Base-by-base conservation (phyloP, 2,888 invertebrate genomes). In the Oscheius sp. region DNA sequence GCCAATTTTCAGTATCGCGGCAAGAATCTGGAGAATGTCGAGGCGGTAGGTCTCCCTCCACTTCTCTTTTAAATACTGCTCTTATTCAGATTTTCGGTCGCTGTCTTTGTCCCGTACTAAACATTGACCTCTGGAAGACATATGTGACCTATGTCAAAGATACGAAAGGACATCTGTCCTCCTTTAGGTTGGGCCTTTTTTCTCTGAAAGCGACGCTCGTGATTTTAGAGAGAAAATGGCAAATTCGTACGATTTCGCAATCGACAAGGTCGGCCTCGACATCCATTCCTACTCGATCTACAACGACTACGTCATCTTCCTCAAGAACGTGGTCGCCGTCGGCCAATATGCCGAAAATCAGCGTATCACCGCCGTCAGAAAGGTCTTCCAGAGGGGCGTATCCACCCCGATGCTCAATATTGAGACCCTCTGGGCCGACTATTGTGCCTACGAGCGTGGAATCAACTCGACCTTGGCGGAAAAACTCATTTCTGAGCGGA, bases 321-420 rank as follows among this genome's bases (percentile, higher is more conserved):
- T 99, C 75, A 98, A 88, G 74, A n/a, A 48, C 48, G 42, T 11
- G 10, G 59, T 81, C 87, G 99, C 98, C 0, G 94, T 96, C 0
- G 99, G 99, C 0, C 96, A 96, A 0, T 99, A 99, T 90, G 99
- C 99, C 0, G 99, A 99, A 91, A 99, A 99, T 90, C 99, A 99
- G 91, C 95, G 96, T 90, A 99, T 99, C 77, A 96, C 96, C 21
- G 99, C 98, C 1, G 96, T 99, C 2, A 92, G 99, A 60, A 96
- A 97, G 92, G 94, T 96, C 0, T 99, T 96, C 90, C 99, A 99
- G 90, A 92, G 95, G 76, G 97, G 96, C 0, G 95, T 97, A 0
- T 93, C 96, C 37, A 99, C 96, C 68, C 99, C 99, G 0, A 96
- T 99, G 92, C 93, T 95, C 59, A 96, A 96, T 76, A 96, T 99